Base-by-base conservation (phyloP, 2,113 vertebrate species). In the Odocoileus hemionus region DNA sequence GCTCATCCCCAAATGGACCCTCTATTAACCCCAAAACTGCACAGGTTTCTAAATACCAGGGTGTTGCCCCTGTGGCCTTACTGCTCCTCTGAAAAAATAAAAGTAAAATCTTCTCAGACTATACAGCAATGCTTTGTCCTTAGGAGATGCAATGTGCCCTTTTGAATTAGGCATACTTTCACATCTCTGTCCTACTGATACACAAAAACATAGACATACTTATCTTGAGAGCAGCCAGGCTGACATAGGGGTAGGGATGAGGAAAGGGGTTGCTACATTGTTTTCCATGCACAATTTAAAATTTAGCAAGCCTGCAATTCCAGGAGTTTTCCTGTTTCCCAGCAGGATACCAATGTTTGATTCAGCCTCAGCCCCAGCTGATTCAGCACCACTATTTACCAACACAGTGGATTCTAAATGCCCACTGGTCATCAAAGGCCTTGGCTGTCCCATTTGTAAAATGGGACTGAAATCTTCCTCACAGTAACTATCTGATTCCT, bases 241-340 rank as follows among this genome's bases (percentile, higher is more conserved):
- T 45, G 28, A 91, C 21, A 76, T 5, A 6, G 47, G 33, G n/a
- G 70, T 39, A 11, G 8, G 4, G 12, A 89, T n/a, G 6, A 60
- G 55, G 25, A 89, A 64, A 86, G 28, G 5, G 36, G 36, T 2
- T 76, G 64, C 79, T 55, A 47, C 2, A 45, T 0, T 80, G 50
- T 45, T 89, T 39, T 94, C 67, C 33, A 74, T 33, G 28, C 89
- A 89, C 54, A 97, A 92, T 55, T 84, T 85, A 60, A 83, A 93
- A 13, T 92, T 52, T 89, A 94, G 47, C 45, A 57, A 86, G n/a
- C 80, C 61, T 87, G 26, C 61, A 96, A 52, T 95, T 86, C 26
- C 78, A 70, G 23, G 45, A 95, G 76, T n/a, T 74, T 97, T 91
- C 64, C 60, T 74, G 76, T 79, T 89, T 92, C 91, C 33, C 60